Base-by-base conservation (phyloP, 2,888 invertebrate genomes). In the Ormyrus rosae region DNA sequence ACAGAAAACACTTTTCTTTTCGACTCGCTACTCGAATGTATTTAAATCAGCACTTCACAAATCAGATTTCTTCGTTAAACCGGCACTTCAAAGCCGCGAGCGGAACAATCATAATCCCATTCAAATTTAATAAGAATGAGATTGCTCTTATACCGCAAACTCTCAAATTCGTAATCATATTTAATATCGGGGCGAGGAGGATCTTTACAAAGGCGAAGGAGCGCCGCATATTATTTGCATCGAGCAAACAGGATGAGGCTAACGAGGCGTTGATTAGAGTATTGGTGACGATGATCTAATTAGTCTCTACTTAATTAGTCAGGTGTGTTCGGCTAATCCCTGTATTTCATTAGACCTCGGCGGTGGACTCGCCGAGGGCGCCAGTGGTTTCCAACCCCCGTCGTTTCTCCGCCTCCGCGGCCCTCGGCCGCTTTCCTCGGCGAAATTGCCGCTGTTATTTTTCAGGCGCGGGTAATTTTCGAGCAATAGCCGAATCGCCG, bases 211-310 rank as follows among this genome's bases (percentile, higher is more conserved):
- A 51, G 45, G 67, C 46, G 45, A 60, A 50, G 64, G 10, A 19
- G 56, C 51, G 19, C 19, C 55, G 76, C 65, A 81, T 82, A 84
- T 84, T 84, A 85, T 85, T 85, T 85, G 83, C 83, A 78, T 81
- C 53, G 81, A 83, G 86, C 85, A 88, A 88, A 88, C 86, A 87
- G 86, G 84, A 85, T 85, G 86, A 87, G 85, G 85, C 86, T 88
- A 88, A 88, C 87, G 87, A 88, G 84, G 84, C 86, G 86, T 88
- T 88, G 88, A 88, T 88, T 88, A 85, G 87, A 80, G 88, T 88
- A 88, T 88, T 88, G 87, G 88, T 88, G 87, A 87, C 87, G 86
- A 85, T 88, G 85, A 88, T 88, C 87, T 85, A 85, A 86, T 88
- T 88, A 88, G 87, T 83, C 83, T 82, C 86, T 87, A 86, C 88